Percentiles rank a stretch among this genome's conserved stretches.
These are phyloP conservation scores for Plumapathes pennacea DNA, from an alignment of 92 coral and sea anemone genomes.

Conservation along the genomic window DNA sequence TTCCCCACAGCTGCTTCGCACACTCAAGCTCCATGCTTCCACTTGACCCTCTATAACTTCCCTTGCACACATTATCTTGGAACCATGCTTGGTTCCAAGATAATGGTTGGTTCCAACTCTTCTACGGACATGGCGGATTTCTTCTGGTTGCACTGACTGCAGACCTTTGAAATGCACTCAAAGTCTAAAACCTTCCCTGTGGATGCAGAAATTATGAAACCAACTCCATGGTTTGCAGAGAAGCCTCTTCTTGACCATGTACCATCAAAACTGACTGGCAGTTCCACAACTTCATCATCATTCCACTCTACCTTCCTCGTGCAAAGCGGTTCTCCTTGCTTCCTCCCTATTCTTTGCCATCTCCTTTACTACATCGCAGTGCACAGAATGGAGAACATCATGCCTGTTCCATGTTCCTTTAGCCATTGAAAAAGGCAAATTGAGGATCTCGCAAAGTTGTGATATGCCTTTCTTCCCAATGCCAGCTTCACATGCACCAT, in stretches of 20 bases:
- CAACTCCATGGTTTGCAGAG: slow-evolving; percentile 44
- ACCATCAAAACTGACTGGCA: slow-evolving; percentile 49
- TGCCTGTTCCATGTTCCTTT: slow-evolving; percentile 33
- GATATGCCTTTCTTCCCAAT: slow-evolving; percentile 49
- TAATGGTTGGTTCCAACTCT: too few species aligned
- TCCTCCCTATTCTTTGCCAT: slow-evolving; percentile 5
- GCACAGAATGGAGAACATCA: slow-evolving; percentile 18
- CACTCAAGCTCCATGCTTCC: slow-evolving; percentile 51
- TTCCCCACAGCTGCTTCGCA: slow-evolving; percentile 46
- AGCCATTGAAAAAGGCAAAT: slow-evolving; percentile 40
- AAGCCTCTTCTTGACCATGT: slow-evolving; percentile 52
- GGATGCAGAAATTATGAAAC: slow-evolving; percentile 20
- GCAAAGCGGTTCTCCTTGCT: slow-evolving; percentile 11
- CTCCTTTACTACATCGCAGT: slow-evolving; percentile 12
- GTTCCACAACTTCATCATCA: slow-evolving; percentile 2
- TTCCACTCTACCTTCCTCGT: slow-evolving; percentile 7
- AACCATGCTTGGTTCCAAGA: slow-evolving; percentile 38
- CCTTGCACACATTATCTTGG: slow-evolving; percentile 22
- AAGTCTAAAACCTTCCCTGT: slow-evolving; percentile 33
- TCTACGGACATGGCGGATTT: neutral
- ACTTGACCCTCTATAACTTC: slow-evolving; percentile 39
- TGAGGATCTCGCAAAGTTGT: slow-evolving; percentile 38
- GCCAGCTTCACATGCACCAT: slow-evolving; percentile 36
- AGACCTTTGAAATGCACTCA: slow-evolving; percentile 21
- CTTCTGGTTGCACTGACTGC: slow-evolving; percentile 19